phyloP scores from a whole-genome alignment of 2,797 vertebrate genomes.

The Danio kyathit region DNA sequence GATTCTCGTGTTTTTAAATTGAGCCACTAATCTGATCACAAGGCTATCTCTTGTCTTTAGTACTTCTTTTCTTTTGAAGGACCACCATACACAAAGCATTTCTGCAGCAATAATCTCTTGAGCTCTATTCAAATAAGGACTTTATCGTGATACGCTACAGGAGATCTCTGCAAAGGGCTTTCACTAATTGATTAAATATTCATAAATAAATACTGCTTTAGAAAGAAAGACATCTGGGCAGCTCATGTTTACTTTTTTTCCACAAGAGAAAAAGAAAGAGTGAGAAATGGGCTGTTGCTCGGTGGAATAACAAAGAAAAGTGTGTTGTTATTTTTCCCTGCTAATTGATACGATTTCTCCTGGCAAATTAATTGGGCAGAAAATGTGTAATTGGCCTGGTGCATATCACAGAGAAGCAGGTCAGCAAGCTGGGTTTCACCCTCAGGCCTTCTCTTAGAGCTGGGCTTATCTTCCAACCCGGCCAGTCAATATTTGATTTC shows the following conservation, averaged over 20 bases:
- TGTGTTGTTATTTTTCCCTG: slow-evolving; percentile 61
- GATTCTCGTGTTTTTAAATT: background rate
- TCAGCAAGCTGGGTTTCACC: slow-evolving; percentile 48
- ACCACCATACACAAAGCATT: slow-evolving; percentile 37
- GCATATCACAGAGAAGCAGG: slow-evolving; percentile 60
- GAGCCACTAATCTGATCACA: background rate
- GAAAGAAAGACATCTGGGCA: slow-evolving; percentile 38
- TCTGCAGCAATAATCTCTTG: slow-evolving; percentile 46
- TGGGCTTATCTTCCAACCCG: slow-evolving; percentile 28
- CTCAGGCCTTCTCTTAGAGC: slow-evolving; percentile 53
- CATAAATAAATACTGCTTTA: slow-evolving; percentile 58
- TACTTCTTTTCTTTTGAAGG: slow-evolving; percentile 30
- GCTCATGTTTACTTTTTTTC: slow-evolving; percentile 51
- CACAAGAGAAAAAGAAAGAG: slow-evolving; percentile 41
- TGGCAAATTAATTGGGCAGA: slow-evolving; percentile 66
- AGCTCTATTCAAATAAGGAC: slow-evolving; percentile 51
- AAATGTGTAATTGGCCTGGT: slow-evolving; percentile 68
- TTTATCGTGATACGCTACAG: slow-evolving; percentile 10
- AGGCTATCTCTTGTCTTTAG: slow-evolving; percentile 18
- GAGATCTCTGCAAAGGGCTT: slow-evolving; percentile 53
- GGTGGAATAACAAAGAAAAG: slow-evolving; percentile 38
- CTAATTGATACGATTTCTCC: slow-evolving; percentile 67
- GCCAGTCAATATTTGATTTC: slow-evolving; percentile 68
- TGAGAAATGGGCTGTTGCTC: slow-evolving; percentile 33
- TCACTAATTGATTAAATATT: slow-evolving; percentile 61